Evolutionary conservation across 2,888 invertebrate genomes (phyloP), one percentile per base, ranked within the genome.

Genomic region (Cremastobaeus sp.): DNA sequence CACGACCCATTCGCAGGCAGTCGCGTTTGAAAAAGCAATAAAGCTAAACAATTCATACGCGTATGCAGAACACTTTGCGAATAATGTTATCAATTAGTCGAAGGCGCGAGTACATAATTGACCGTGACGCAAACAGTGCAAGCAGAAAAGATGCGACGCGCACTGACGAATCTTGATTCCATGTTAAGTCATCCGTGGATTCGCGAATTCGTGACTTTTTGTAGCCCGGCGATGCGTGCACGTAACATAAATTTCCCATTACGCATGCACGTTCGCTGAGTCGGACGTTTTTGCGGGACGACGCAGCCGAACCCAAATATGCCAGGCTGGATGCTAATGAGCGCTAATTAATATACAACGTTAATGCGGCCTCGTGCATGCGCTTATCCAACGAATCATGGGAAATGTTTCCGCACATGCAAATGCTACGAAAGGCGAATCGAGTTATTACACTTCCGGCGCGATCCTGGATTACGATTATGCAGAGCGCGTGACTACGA

Each of bases 391-490:
- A 73, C 74, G 76, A 76, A 78, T 78, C 75, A 73, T 77, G 81
- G 80, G 84, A 86, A 84, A 84, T 82, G 82, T 83, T 84, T 83
- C 81, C 81, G 80, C 79, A 81, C 83, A 85, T 86, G 85, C 83
- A 86, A 85, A 86, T 86, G 77, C 77, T 77, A 76, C 79, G 83
- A 83, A 81, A 80, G 80, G 79, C 79, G 77, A 81, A 83, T 83
- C 83, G 81, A 82, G 70, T 70, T 74, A 81, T 80, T 80, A 81
- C 79, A 81, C 82, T 85, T 86, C 85, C 85, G 83, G 79, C 78
- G 77, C 79, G 83, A 84, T 86, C 77, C 74, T 73, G 55, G 50
- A 60, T 65, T 60, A 70, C 55, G 70, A 74, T 74, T 74, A 70
- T 66, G 70, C 57, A 45, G 66, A 69, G 74, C 74, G 74, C 74